Conservation (phyloP, 2,113 vertebrate genomes). For the Trogon surrucura region DNA sequence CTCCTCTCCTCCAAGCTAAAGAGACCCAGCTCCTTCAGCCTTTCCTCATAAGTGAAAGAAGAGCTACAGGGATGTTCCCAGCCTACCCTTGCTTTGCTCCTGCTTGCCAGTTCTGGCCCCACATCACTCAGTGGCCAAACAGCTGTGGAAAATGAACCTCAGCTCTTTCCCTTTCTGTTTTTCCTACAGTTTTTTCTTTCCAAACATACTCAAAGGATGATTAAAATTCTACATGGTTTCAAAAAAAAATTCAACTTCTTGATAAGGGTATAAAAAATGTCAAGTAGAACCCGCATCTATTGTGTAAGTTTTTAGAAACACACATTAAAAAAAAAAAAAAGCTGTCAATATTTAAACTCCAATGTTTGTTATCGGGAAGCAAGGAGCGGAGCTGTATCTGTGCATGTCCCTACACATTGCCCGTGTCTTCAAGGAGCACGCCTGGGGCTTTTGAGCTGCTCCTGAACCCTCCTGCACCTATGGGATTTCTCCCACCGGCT, state of each 20-base stretch:
- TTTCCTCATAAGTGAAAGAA: not conserved
- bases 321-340: not conserved
- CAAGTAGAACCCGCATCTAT: not conserved
- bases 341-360: not conserved
- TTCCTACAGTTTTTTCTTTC: not conserved
- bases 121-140: not conserved
- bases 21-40: no score
- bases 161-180: not conserved
- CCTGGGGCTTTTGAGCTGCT: accelerated
- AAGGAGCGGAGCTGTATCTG: not conserved
- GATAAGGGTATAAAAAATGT: not conserved
- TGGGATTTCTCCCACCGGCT: accelerated
- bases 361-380: accelerated
- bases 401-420: not conserved
- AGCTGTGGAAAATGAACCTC: not conserved
- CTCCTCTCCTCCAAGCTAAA: no score
- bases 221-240: not conserved
- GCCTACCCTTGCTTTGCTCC: accelerated
- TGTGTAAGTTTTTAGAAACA: not conserved
- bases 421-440: accelerated
- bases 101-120: not conserved
- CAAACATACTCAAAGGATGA: not conserved
- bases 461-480: not conserved
- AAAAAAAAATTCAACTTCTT: not conserved
- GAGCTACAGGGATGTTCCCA: not conserved